These are phyloP conservation scores for Leptonema lineaticorne DNA, from an alignment of 1,140 invertebrate genomes.

Conservation along the genomic window DNA sequence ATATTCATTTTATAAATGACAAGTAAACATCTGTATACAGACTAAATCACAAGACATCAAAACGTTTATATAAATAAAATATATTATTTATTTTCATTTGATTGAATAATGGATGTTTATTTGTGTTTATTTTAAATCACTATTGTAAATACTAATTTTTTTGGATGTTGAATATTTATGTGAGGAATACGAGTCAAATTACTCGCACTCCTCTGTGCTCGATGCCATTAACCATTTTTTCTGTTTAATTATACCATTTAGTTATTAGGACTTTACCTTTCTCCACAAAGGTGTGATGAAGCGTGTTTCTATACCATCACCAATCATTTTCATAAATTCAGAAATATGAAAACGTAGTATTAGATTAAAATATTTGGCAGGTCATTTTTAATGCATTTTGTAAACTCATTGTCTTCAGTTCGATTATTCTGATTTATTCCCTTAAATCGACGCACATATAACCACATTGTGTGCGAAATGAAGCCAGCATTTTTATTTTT, in stretches of 20 bases:
- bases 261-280: constrained; percentile 33
- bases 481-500: background rate
- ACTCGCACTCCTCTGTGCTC: constrained; percentile 3
- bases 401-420: no score
- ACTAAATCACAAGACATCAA: background rate
- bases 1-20: constrained; percentile 19
- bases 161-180: constrained; percentile 34
- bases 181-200: constrained; percentile 13
- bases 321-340: constrained; percentile 6
- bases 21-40: background rate
- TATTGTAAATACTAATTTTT: constrained; percentile 43
- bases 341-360: no score
- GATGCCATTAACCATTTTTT: constrained; percentile 42
- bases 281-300: constrained; percentile 5
- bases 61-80: constrained; percentile 12
- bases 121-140: constrained; percentile 34
- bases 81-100: constrained; percentile 28
- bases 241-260: constrained; percentile 41
- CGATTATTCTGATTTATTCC: no score
- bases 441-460: no score
- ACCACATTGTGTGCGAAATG: background rate
- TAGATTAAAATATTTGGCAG: no score
- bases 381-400: no score
- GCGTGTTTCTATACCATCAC: background rate
- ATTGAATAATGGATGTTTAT: constrained; percentile 3